These are phyloP conservation scores for Drosophila vallismaia DNA, from an alignment of 2,888 invertebrate genomes.

Conservation along the genomic window DNA sequence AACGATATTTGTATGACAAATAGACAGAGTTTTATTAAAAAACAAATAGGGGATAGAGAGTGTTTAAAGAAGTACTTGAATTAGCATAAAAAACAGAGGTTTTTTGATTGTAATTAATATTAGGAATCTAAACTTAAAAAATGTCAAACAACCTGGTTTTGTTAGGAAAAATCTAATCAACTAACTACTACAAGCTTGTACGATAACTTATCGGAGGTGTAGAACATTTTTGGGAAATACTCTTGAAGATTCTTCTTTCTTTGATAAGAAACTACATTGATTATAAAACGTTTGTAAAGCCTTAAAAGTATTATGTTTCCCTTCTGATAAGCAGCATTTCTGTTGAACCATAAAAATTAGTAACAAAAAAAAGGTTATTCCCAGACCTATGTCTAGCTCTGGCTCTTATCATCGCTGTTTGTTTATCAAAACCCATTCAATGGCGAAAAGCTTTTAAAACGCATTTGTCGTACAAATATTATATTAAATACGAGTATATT, in stretches of 20 bases:
- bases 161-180: background rate
- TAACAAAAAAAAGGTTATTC: background rate
- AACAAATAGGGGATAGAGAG: background rate
- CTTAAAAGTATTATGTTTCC: background rate
- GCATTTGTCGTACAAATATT: constrained; percentile 55
- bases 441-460: constrained; percentile 33
- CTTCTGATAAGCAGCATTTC: background rate
- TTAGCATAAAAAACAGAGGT: too few relatives aligned
- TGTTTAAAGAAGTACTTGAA: background rate
- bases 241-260: background rate
- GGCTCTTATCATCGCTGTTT: constrained; percentile 6
- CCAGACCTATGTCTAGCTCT: background rate
- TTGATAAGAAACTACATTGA: background rate
- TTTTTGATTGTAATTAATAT: too few relatives aligned
- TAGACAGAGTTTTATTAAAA: constrained; percentile 54
- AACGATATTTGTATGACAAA: constrained; percentile 72
- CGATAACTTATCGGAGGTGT: background rate
- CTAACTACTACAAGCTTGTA: background rate
- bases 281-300: background rate
- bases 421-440: constrained; percentile 31
- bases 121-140: background rate
- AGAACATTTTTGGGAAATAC: background rate
- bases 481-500: constrained; percentile 21
- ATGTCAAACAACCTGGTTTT: background rate
- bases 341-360: constrained; percentile 9